Conservation (phyloP, 37 sponge, comb jelly and placozoan genomes). For the Agelas oroides region DNA sequence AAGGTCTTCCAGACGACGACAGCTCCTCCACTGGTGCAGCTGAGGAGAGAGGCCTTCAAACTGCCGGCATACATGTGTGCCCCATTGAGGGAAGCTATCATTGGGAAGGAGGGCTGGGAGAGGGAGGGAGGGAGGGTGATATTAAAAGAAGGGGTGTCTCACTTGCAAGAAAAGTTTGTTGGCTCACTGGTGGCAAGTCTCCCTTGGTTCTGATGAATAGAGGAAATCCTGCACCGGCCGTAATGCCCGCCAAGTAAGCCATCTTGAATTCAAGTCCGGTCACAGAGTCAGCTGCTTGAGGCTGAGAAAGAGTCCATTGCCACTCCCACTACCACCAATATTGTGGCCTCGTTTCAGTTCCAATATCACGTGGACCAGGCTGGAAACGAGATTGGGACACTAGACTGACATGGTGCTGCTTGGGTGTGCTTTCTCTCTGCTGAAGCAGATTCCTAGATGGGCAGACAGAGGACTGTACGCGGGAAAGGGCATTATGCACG, state of each 20-base stretch:
- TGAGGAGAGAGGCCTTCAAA: constrained; percentile 44
- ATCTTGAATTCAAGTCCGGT: no score
- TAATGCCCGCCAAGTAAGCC: constrained; percentile 65
- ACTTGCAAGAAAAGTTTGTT: no score
- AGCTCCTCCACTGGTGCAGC: constrained; percentile 39
- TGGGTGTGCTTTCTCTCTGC: constrained; percentile 32
- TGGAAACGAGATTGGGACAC: no score
- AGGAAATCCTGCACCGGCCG: constrained; percentile 42
- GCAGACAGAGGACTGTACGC: constrained; percentile 74
- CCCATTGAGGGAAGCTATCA: constrained; percentile 60
- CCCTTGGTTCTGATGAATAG: constrained; percentile 69
- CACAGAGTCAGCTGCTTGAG: background rate
- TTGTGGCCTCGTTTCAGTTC: no score
- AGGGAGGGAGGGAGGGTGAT: no score
- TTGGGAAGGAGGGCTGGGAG: constrained; percentile 71
- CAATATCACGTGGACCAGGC: no score
- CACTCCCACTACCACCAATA: background rate
- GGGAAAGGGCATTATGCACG: constrained; percentile 74
- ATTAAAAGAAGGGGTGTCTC: background rate
- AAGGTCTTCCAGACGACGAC: constrained; percentile 48
- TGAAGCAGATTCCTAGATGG: constrained; percentile 54
- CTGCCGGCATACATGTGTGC: constrained; percentile 51
- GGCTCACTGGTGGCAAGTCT: constrained; percentile 54
- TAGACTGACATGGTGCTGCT: constrained; percentile 81
- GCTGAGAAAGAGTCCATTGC: no score